Base-by-base conservation (phyloP, 2,113 vertebrate genomes). In the Symphodus melops region DNA sequence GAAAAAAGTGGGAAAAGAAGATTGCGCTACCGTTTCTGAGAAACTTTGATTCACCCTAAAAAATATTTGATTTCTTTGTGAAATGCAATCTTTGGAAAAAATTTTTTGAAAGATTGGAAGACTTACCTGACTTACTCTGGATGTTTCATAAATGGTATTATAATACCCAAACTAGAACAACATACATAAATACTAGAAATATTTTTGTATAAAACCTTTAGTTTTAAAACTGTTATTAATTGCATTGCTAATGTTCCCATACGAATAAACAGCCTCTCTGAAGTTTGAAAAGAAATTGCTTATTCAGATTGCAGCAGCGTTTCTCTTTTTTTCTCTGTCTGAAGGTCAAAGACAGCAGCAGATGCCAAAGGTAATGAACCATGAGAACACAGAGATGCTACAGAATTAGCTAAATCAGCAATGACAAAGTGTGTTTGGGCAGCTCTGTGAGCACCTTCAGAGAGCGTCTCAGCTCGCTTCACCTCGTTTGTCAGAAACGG, bases 331-430 rank as follows among this genome's bases (percentile, higher is more conserved):
- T 12, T 23, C 53, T 55, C 49, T 2, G 28, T 25, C 54, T 72
- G 75, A 85, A 88, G 86, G 88, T 86, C 86, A 75, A 59, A 68
- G 36, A 14, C 53, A 5, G 67, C 75, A 41, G 65, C 88, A 69
- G 75, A 67, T 79, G 75, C 76, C 42, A 55, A n/a, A 67, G 28
- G 55, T 86, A 83, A 81, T 74, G 82, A 90, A 82, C 68, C 69
- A 56, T 33, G 63, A 54, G 36, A 64, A 65, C 39, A 58, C 59
- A 23, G 66, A 75, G 76, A 86, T 67, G 71, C 64, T 51, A 5
- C 33, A 23, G 68, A 85, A 86, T 77, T 25, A 77, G 72, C 53
- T 75, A 66, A 76, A 81, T 72, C 65, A 62, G 49, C 66, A 57
- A 23, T 51, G 69, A 64, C 68, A 59, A 63, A 59, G 62, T 48